A percentile compares a stretch with the other conserved stretches of the same genome.
These are phyloP conservation scores for Hemithea aestivaria DNA, from an alignment of 2,888 invertebrate species.

Conservation along the genomic window DNA sequence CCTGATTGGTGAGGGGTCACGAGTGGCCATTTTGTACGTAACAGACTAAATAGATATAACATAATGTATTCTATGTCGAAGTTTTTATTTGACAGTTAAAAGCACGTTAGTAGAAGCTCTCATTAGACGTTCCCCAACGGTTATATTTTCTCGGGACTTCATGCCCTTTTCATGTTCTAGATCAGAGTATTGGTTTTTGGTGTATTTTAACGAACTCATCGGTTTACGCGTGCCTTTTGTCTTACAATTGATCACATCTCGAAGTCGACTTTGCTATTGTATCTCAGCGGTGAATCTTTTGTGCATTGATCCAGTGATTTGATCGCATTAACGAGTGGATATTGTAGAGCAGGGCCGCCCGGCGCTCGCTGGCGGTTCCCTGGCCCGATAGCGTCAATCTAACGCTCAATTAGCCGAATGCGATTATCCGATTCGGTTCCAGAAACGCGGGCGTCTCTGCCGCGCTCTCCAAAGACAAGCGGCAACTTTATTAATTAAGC, in stretches of 20 bases:
- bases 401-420: slow-evolving; percentile 77
- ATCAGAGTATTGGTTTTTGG: no score
- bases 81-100: slow-evolving; percentile 57
- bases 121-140: slow-evolving; percentile 49
- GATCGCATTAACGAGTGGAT: slow-evolving; percentile 55
- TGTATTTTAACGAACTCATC: slow-evolving; percentile 53
- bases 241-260: slow-evolving; percentile 48
- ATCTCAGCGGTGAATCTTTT: slow-evolving; percentile 42
- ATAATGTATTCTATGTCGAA: no score
- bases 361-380: slow-evolving; percentile 41
- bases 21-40: no score
- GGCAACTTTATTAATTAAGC: slow-evolving; percentile 79
- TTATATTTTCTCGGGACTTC: no score
- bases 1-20: no score
- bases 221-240: slow-evolving; percentile 35
- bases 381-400: slow-evolving; percentile 75
- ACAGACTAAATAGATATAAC: slow-evolving; percentile 18
- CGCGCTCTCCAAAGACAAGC: slow-evolving; percentile 65
- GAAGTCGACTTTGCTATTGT: slow-evolving; percentile 43
- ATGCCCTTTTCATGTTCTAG: no score
- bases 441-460: slow-evolving; percentile 60
- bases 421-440: slow-evolving; percentile 76
- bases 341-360: slow-evolving; percentile 26
- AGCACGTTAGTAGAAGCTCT: slow-evolving; percentile 57
- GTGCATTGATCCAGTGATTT: slow-evolving; percentile 53